phyloP scores from a whole-genome alignment of 2,113 vertebrate species.

The Silurus asotus region DNA sequence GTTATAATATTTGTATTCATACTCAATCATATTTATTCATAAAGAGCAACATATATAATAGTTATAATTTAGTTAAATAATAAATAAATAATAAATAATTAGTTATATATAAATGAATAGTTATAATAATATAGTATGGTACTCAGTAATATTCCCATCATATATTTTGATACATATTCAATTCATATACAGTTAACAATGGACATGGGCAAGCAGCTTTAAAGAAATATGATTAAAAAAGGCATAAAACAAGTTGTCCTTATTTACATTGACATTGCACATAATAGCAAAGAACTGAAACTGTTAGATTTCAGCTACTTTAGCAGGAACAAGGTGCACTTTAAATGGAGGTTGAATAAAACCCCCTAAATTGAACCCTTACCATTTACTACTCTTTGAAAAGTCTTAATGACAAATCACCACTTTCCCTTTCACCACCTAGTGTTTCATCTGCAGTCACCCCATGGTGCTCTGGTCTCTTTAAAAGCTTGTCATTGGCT shows the following conservation, averaged over 20 bases:
- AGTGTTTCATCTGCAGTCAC: slow-evolving; percentile 66
- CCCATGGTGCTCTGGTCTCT: slow-evolving; percentile 61
- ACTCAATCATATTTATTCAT: no score
- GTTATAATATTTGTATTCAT: no score
- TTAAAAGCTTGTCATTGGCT: slow-evolving; percentile 62
- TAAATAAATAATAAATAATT: no score
- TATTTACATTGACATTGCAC: not conserved
- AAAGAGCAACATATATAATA: no score
- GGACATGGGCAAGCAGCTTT: no score
- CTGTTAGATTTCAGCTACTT: slow-evolving; percentile 31
- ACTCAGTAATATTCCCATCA: no score
- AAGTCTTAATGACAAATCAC: slow-evolving; percentile 75
- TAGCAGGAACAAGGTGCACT: slow-evolving; percentile 44
- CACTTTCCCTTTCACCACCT: slow-evolving; percentile 70
- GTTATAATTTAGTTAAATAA: no score
- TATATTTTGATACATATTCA: no score
- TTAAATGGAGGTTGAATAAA: slow-evolving; percentile 57
- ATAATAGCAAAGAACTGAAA: slow-evolving; percentile 9
- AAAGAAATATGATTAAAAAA: not conserved
- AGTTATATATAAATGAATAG: no score
- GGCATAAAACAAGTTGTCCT: not conserved
- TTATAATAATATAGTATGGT: no score
- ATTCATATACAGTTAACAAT: no score
- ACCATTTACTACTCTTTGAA: slow-evolving; percentile 68
- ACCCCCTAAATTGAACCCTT: slow-evolving; percentile 67